Conservation (phyloP, 2,113 vertebrate species). For the Zingel zingel region DNA sequence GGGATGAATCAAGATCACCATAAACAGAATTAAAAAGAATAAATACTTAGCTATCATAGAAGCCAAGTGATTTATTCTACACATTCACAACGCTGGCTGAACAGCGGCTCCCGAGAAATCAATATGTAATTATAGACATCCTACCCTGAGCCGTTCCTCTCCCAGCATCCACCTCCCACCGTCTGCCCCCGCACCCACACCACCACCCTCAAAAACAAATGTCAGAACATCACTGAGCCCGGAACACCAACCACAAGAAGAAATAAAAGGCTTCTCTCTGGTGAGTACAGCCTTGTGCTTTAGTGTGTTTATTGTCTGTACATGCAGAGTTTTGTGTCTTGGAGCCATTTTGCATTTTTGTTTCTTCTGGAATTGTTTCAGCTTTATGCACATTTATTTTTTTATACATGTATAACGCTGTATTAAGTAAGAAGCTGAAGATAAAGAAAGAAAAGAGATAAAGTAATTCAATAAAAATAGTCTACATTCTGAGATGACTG, state of each 20-base stretch:
- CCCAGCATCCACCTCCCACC: slow-evolving; percentile 66
- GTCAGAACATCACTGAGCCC: slow-evolving; percentile 73
- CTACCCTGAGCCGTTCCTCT: slow-evolving; percentile 79
- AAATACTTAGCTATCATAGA: slow-evolving; percentile 84
- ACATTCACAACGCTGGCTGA: slow-evolving; percentile 75
- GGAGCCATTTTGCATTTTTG: not conserved
- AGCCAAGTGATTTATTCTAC: slow-evolving; percentile 82
- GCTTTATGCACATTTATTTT: not conserved
- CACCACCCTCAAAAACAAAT: slow-evolving; percentile 79
- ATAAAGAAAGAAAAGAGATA: not conserved
- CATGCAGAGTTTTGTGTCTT: slow-evolving; percentile 10
- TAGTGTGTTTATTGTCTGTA: slow-evolving; percentile 32
- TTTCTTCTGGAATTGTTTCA: slow-evolving; percentile 7
- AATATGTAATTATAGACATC: slow-evolving; percentile 88
- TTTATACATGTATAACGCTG: not conserved
- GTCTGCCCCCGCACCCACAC: slow-evolving; percentile 58
- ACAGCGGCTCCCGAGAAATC: slow-evolving; percentile 81
- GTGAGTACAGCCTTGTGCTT: slow-evolving; percentile 43
- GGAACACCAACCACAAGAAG: slow-evolving; percentile 46
- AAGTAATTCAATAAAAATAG: not conserved
- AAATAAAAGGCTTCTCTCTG: slow-evolving; percentile 60
- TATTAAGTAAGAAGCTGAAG: not conserved
- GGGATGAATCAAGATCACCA: slow-evolving; percentile 82
- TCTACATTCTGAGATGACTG: not conserved
- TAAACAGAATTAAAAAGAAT: slow-evolving; percentile 85